These are phyloP conservation scores for Hycleus phaleratus DNA, from an alignment of 1,140 invertebrate genomes.

Conservation along the genomic window DNA sequence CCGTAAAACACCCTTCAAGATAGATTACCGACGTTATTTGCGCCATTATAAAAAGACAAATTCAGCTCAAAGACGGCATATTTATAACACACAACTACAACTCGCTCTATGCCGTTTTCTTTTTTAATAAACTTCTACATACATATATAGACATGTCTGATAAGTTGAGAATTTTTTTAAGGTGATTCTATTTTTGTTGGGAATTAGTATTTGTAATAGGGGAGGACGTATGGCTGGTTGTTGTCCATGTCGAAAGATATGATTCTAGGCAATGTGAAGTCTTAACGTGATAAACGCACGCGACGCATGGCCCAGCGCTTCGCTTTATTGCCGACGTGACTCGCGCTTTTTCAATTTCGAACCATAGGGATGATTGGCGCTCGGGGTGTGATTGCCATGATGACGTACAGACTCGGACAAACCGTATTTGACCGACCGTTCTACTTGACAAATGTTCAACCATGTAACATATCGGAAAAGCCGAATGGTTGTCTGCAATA, in stretches of 20 bases:
- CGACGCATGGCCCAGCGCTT: slow-evolving; percentile 35
- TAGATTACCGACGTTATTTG: too few relatives aligned
- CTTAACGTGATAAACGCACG: slow-evolving; percentile 37
- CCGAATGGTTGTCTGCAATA: slow-evolving; percentile 6
- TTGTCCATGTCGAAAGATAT: slow-evolving; percentile 18
- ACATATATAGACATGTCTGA: too few relatives aligned
- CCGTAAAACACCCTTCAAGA: not conserved
- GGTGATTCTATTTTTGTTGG: too few relatives aligned
- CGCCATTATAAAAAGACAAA: too few relatives aligned
- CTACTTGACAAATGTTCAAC: slow-evolving; percentile 38
- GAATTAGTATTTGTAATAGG: too few relatives aligned
- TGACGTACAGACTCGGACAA: slow-evolving; percentile 41
- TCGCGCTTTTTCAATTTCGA: slow-evolving; percentile 42
- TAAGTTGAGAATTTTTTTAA: too few relatives aligned
- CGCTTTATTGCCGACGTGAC: slow-evolving; percentile 42
- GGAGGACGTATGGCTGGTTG: too few relatives aligned
- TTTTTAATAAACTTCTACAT: too few relatives aligned
- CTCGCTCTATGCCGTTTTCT: too few relatives aligned
- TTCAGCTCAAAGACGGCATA: too few relatives aligned
- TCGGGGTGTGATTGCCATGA: slow-evolving; percentile 41
- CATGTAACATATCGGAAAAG: slow-evolving; percentile 23
- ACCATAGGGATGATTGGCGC: slow-evolving; percentile 40
- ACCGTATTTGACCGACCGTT: slow-evolving; percentile 35
- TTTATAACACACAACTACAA: too few relatives aligned
- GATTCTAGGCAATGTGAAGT: slow-evolving; percentile 22